phyloP scores from a whole-genome alignment of 2,113 vertebrate species.

The Nycticebus coucang region DNA sequence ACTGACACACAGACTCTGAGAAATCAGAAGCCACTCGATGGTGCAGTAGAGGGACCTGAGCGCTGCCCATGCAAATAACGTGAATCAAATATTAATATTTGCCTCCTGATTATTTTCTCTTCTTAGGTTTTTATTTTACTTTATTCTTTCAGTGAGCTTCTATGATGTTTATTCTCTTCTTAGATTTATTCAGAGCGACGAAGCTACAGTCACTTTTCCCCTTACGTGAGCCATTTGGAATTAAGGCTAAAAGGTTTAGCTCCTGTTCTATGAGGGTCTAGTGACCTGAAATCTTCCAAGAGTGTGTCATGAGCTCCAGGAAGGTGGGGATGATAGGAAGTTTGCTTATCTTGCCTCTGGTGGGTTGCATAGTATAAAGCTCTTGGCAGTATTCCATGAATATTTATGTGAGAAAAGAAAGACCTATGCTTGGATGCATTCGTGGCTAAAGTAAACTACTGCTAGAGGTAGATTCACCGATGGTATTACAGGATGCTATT shows the following conservation, averaged over 20 bases:
- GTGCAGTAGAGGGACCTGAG: not conserved
- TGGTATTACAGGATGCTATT: not conserved
- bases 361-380: no score
- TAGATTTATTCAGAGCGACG: not conserved
- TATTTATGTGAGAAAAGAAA: not conserved
- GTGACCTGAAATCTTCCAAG: not conserved
- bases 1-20: not conserved
- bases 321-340: accelerated
- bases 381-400: not conserved
- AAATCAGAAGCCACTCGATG: not conserved
- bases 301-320: not conserved
- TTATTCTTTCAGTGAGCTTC: no score
- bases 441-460: not conserved
- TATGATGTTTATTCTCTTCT: not conserved
- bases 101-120: conserved; percentile 25
- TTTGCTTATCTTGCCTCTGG: not conserved
- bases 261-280: not conserved
- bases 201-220: not conserved
- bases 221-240: not conserved
- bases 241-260: not conserved
- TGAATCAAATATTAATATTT: conserved; percentile 33
- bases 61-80: not conserved
- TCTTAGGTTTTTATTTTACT: not conserved
- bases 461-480: not conserved
- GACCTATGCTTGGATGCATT: not conserved